Evolutionary conservation across 2,888 invertebrate genomes (phyloP), one percentile per base, ranked within the genome.

Genomic region (Argynnis bischoffii): DNA sequence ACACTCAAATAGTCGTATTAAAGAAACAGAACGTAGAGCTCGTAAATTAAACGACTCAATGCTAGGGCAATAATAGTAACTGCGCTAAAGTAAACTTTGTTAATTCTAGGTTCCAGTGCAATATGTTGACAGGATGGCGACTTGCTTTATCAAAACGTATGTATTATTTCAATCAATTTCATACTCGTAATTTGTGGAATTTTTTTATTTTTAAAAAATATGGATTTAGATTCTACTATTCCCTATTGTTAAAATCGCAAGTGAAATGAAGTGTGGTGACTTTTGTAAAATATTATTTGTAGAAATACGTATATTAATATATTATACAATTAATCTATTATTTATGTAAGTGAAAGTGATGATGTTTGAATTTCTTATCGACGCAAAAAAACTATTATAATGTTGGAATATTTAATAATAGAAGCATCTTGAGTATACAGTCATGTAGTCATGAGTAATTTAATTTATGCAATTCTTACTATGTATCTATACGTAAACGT

Each of bases 91-190:
- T 76, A 66, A 72, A 75, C 64, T 75, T 78, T 75, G 72, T 79
- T 77, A 75, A 71, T 84, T 82, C 68, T 78, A 85, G 85, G 77
- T 80, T 77, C 76, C 56, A 71, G 64, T 67, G 73, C 79, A 83
- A 82, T 74, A 92, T 93, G 93, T 81, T 93, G 76, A 81, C 89
- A 55, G 93, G 93, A 81, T 92, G 93, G 92, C 81, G 85, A 70
- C 80, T 92, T 41, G 78, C 71, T 18, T 72, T 93, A 57, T 93
- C 93, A 60, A 93, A 90, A 86, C 75, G 93, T 93, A 78, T 89
- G 93, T 92, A 57, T 46, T 46, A 53, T 55, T 63, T 4, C 14
- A 63, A 54, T 26, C 18, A 11, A 41, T 6, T 14, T 16, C 18
- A 26, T 21, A 26, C 26, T 26, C 0, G 3, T 26, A 26, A 26